Conservation (phyloP, 2,113 vertebrate genomes). For the Indri indri region DNA sequence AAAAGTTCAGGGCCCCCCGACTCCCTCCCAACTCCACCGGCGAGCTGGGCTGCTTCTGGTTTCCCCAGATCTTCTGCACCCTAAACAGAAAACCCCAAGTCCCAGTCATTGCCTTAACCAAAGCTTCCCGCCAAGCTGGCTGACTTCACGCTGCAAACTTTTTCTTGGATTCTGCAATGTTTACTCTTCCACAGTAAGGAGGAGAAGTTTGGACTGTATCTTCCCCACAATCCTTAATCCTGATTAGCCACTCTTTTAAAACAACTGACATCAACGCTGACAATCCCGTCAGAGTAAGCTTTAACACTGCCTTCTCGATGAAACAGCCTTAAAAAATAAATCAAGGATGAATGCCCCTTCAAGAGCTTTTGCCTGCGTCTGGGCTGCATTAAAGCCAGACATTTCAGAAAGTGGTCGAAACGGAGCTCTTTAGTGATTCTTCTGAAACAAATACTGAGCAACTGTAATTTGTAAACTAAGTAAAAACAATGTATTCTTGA, state of each 20-base stretch:
- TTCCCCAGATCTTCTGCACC: background rate
- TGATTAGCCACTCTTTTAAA: background rate
- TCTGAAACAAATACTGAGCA: background rate
- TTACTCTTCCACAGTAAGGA: background rate
- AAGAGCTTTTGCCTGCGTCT: background rate
- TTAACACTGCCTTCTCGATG: background rate
- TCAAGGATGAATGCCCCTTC: accelerated
- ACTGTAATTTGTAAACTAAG: background rate
- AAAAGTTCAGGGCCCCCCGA: background rate
- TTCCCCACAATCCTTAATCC: background rate
- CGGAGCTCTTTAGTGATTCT: background rate
- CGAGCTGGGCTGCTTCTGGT: accelerated
- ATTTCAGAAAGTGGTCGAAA: background rate
- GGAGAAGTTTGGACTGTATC: background rate
- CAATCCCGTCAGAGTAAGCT: background rate
- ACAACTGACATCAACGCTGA: background rate
- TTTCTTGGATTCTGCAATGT: background rate
- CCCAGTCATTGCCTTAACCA: background rate
- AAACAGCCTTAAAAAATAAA: background rate
- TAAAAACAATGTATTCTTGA: background rate
- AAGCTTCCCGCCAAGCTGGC: background rate
- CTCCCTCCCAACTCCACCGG: too few species aligned
- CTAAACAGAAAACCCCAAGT: background rate
- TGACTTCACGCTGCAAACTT: background rate
- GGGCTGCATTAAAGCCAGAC: background rate